Percentiles rank a stretch among this genome's conserved stretches.
Conservation (phyloP, 2,888 invertebrate species). For the Ectemnius cavifrons region DNA sequence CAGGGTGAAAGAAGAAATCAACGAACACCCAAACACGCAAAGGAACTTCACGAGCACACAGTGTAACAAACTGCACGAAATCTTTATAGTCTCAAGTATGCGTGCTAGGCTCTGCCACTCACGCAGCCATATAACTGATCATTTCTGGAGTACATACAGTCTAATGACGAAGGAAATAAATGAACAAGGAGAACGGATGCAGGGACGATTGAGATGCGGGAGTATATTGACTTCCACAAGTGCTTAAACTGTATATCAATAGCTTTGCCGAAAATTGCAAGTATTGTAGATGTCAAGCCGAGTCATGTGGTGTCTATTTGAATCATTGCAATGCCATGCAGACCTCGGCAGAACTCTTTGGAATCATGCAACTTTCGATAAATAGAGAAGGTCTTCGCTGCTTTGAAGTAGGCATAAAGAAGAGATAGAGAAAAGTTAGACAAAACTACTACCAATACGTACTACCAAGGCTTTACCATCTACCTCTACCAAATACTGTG, state of each 20-base stretch:
- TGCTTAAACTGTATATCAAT: neutral
- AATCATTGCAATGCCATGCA: neutral
- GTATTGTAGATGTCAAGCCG: neutral
- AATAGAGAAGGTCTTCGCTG: no score
- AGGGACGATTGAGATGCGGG: neutral
- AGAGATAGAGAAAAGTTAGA: no score
- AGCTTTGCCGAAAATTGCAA: constrained; percentile 7
- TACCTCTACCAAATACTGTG: no score
- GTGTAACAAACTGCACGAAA: constrained; percentile 22
- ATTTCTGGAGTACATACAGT: neutral
- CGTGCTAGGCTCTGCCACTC: constrained; percentile 24
- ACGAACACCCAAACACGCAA: constrained; percentile 33
- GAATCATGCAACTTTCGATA: neutral
- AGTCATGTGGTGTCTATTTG: no score
- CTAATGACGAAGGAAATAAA: neutral
- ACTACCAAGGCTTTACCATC: no score
- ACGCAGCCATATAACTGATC: neutral
- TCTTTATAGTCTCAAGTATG: constrained; percentile 34
- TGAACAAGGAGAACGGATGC: constrained; percentile 4
- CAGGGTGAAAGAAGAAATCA: constrained; percentile 40
- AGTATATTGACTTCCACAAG: neutral
- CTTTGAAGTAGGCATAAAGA: no score
- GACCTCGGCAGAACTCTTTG: no score
- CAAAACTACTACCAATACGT: no score
- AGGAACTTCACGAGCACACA: constrained; percentile 20